Base-by-base conservation (phyloP, 2,888 invertebrate genomes). In the Thymelicus sylvestris region DNA sequence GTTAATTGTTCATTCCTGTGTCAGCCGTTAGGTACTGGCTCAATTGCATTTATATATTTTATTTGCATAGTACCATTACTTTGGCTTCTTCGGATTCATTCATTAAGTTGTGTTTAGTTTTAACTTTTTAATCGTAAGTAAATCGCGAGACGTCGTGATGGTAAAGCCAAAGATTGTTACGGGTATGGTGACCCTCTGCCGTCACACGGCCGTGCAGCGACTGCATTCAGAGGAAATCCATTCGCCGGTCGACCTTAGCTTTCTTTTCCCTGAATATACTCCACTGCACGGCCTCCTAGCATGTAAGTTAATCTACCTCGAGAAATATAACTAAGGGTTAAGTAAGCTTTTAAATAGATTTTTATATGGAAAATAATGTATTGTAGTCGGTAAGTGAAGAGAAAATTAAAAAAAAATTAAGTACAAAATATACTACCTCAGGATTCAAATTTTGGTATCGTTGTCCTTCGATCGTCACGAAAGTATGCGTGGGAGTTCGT, bases 181-280 rank as follows among this genome's bases (percentile, higher is more conserved):
- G 93, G 93, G 93, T 93, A 93, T 86, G 93, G 93, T 93, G 93
- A 92, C 93, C 93, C 93, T 92, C 91, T 92, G 93, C 93, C 93
- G 93, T 93, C 93, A 93, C 93, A 92, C 80, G 87, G 84, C 86
- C 84, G 74, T 78, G 87, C 84, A 80, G 85, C 77, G 78, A 78
- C 75, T 75, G 77, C 83, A 86, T 66, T 71, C 87, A 84, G 88
- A 69, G 67, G 59, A 47, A 44, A 63, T 63, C 38, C 44, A 64
- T 60, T 73, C 75, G 73, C 73, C 70, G 74, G 75, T 73, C 74
- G 73, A 74, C 59, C 44, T 72, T 31, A 67, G 55, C 64, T 65
- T 70, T 63, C 47, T 50, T 39, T 57, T 48, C 52, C 71, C 74
- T 75, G 85, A 86, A 86, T 82, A 85, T 83, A 80, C 78, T 75